These are phyloP conservation scores for Tyria jacobaeae DNA, from an alignment of 2,888 invertebrate genomes.

Conservation along the genomic window DNA sequence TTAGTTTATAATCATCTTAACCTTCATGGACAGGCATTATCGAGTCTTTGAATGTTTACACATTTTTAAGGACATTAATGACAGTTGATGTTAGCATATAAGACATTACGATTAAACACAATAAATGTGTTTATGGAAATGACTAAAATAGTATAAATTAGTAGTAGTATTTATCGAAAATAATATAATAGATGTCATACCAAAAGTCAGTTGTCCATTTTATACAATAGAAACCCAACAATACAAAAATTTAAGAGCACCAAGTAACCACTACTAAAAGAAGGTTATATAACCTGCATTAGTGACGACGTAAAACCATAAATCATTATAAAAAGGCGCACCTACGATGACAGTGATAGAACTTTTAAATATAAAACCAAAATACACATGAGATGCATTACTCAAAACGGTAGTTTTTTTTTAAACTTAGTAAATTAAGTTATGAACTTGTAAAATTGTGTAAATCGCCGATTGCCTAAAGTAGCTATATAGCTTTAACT, in stretches of 20 bases:
- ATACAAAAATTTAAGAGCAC: neutral
- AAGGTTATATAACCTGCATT: slow-evolving; percentile 20
- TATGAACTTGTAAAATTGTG: neutral
- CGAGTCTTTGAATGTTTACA: too few relatives aligned
- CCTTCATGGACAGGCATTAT: too few relatives aligned
- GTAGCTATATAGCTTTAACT: too few relatives aligned
- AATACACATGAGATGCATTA: neutral
- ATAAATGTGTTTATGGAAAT: too few relatives aligned
- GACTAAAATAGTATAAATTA: neutral
- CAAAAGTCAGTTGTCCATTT: neutral
- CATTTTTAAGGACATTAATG: too few relatives aligned
- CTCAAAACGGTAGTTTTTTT: neutral
- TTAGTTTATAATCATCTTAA: too few relatives aligned
- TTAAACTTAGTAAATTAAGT: neutral
- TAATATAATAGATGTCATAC: neutral
- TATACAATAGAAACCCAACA: neutral
- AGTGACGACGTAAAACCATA: slow-evolving; percentile 30
- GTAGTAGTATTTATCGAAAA: neutral
- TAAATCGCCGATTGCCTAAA: too few relatives aligned
- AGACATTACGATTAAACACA: too few relatives aligned
- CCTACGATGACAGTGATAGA: neutral
- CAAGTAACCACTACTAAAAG: neutral
- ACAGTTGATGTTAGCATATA: too few relatives aligned
- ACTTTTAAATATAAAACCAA: slow-evolving; percentile 24
- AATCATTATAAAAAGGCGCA: slow-evolving; percentile 30